Evolutionary conservation across 2,797 vertebrate species (phyloP), one percentile per base, ranked within the genome.

Genomic region (Chelmon rostratus): DNA sequence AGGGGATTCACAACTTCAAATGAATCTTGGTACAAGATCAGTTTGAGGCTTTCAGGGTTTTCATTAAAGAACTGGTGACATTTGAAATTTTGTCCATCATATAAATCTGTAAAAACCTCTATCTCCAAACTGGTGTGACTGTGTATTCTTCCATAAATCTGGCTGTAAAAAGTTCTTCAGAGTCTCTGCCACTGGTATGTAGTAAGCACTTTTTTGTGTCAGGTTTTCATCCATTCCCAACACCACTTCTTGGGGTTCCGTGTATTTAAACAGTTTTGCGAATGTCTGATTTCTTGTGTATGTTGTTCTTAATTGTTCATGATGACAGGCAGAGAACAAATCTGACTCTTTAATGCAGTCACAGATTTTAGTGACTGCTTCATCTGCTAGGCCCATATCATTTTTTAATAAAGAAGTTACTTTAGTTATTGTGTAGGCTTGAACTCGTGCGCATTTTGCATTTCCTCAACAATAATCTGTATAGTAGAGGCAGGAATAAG

Each of bases 401-500:
- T 59, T 50, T 68, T 76, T 68, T 35, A 76, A 68, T 42, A 68
- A 38, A 40, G 54, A 68, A 68, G 35, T 42, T 61, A 76, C 19
- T 69, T 77, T 69, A 47, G 13, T 63, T 47, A 63, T 18, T 50
- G 62, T 56, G 31, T 66, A 31, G 4, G 28, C 28, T 31, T 31
- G 28, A 31, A 75, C 33, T 77, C 58, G 1, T 84, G 68, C 11
- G 84, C 38, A 59, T 58, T 68, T 73, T 42, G 35, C 19, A 83
- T 70, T 31, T 78, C 70, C 18, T 70, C 54, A 25, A 37, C 23
- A 62, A 57, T 67, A 6, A 31, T 76, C 58, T 79, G 63, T 42
- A 81, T 72, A 6, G 81, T 82, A 3, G 82, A 88, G 1, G 69
- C 69, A n/a, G 84, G 76, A 50, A 84, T 38, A 16, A 87, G 78